phyloP scores from a whole-genome alignment of 2,888 invertebrate species.

The Drosophila sordidapex region DNA sequence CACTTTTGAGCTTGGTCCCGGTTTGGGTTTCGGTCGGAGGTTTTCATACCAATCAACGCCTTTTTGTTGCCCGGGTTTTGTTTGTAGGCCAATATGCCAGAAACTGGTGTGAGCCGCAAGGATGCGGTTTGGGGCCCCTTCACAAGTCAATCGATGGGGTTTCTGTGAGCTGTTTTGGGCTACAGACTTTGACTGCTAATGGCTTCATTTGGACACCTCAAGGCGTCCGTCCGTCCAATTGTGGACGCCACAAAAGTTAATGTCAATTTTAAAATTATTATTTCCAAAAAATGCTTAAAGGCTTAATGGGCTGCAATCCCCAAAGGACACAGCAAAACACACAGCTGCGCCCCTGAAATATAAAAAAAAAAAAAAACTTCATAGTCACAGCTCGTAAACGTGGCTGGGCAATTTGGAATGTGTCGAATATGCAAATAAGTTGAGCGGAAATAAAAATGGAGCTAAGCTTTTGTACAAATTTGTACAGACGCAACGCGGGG shows the following conservation, averaged over 20 bases:
- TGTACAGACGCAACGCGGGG: constrained; percentile 47
- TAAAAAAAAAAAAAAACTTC: constrained; percentile 13
- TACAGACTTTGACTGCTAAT: constrained; percentile 53
- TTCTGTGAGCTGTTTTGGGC: constrained; percentile 3
- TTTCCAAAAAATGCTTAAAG: constrained; percentile 31
- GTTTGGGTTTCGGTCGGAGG: background rate
- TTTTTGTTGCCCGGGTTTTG: constrained; percentile 29
- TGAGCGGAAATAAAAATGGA: constrained; percentile 41
- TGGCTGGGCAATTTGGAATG: constrained; percentile 38
- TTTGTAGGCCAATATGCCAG: constrained; percentile 48
- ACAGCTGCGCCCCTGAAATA: constrained; percentile 6
- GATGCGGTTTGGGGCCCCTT: constrained; percentile 38
- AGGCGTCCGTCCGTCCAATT: background rate
- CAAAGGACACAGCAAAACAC: constrained; percentile 22
- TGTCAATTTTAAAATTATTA: constrained; percentile 66
- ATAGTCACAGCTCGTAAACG: constrained; percentile 50
- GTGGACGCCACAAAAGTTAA: constrained; percentile 27
- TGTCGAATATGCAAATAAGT: constrained; percentile 74
- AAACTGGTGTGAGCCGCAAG: constrained; percentile 12
- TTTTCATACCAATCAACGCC: constrained; percentile 63
- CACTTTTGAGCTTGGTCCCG: constrained; percentile 10
- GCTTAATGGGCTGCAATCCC: constrained; percentile 37
- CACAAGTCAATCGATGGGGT: constrained; percentile 48
- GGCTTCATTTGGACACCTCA: constrained; percentile 61
- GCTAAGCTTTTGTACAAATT: constrained; percentile 77